Base-by-base conservation (phyloP, 2,113 vertebrate genomes). In the Esox niger region DNA sequence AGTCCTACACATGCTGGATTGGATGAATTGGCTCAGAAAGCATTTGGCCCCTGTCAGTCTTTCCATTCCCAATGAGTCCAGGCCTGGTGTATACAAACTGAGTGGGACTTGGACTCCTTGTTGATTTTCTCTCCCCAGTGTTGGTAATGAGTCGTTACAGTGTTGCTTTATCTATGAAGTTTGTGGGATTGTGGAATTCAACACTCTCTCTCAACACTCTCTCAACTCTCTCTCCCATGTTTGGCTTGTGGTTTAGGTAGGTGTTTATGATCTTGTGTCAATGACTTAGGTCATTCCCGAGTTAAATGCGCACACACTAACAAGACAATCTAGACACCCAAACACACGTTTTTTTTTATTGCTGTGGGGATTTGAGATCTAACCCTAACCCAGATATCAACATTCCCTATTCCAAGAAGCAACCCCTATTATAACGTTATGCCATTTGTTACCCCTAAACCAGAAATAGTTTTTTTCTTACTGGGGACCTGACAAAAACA, bases 61-160 rank as follows among this genome's bases (percentile, higher is more conserved):
- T 69, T 61, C 57, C 33, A 13, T 54, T 52, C 29, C 8, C 55
- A 27, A 8, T 57, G 25, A 23, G 46, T 2, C 29, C 27, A 31
- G 27, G 63, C 7, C 25, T 27, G 20, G 46, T 65, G 47, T 43
- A 1, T 43, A 17, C 38, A 4, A 15, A 43, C 38, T 43, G 23
- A 20, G 52, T 54, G 60, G 5, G 47, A 52, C 47, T 23, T 17
- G 0, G 57, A 27, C 13, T 33, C 11, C 32, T 57, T 64, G 27
- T 68, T 67, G 55, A 66, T 82, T 65, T 69, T 31, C 33, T 47
- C 2, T 30, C 17, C 31, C 62, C 32, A 43, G 25, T 35, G 67
- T 60, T 52, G 58, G 20, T 68, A 79, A 70, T 30, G 46, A 75
- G 56, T 46, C 43, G 38, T 66, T 68, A 49, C 46, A 59, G 46